Evolutionary conservation across 1,140 invertebrate species (phyloP).

Genomic region (Solenopsis fugax): DNA sequence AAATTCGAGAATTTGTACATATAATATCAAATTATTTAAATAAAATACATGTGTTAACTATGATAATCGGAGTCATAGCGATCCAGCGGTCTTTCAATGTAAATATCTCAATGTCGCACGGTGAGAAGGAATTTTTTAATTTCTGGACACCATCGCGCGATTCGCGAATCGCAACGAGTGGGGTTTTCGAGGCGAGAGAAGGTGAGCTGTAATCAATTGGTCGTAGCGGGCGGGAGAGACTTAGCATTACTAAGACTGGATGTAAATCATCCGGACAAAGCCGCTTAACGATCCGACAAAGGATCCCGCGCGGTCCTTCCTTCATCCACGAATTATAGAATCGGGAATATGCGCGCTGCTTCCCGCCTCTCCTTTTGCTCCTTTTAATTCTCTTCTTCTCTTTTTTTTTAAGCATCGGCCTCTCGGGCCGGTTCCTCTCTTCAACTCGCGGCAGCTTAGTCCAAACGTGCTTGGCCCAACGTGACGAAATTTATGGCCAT

Average conservation of each 20-base stretch:
- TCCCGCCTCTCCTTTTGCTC: constrained; percentile 52
- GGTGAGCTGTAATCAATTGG: constrained; percentile 83
- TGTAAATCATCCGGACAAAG: constrained; percentile 86
- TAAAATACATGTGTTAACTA: background rate
- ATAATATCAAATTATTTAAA: background rate
- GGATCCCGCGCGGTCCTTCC: constrained; percentile 76
- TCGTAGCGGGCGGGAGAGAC: constrained; percentile 74
- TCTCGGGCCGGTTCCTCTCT: constrained; percentile 26
- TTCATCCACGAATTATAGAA: constrained; percentile 84
- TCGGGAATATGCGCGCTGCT: constrained; percentile 81
- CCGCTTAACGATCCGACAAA: constrained; percentile 86
- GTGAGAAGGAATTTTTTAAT: constrained; percentile 49
- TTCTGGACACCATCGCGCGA: constrained; percentile 29
- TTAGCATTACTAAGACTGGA: constrained; percentile 80
- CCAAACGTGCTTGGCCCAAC: constrained; percentile 55
- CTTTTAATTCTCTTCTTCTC: constrained; percentile 34
- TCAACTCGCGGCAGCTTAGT: constrained; percentile 26
- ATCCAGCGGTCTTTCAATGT: background rate
- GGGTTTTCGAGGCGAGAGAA: constrained; percentile 68
- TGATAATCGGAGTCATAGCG: background rate
- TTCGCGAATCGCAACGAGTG: constrained; percentile 59
- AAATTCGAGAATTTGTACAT: background rate
- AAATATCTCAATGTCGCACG: constrained; percentile 27
- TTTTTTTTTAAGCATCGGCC: constrained; percentile 56
- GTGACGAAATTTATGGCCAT: constrained; percentile 79